phyloP scores from a whole-genome alignment of 2,888 invertebrate genomes.

The Drosophila tanythrix region DNA sequence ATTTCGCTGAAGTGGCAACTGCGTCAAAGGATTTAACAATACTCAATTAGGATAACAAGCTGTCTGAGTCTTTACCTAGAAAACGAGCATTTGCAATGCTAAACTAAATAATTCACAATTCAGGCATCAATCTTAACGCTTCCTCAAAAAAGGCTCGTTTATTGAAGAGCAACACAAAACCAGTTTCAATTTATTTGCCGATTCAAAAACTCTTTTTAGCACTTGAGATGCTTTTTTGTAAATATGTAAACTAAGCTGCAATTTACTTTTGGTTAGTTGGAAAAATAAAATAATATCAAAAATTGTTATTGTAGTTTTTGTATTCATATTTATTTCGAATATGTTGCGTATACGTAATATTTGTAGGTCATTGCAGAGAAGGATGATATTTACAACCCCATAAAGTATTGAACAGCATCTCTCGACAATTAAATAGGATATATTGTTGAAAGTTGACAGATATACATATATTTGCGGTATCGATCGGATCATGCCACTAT shows the following conservation, averaged over 20 bases:
- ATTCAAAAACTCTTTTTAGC: not conserved
- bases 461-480: not conserved
- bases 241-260: not conserved
- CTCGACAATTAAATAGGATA: not conserved
- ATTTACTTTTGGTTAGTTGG: not conserved
- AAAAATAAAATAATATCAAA: not conserved
- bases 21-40: not conserved
- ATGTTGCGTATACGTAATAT: slow-evolving; percentile 4
- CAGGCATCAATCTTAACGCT: not conserved
- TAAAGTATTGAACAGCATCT: not conserved
- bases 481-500: not conserved
- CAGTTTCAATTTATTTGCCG: not conserved
- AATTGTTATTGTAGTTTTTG: not conserved
- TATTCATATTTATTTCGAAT: rapidly evolving
- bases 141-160: not conserved
- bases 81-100: not conserved
- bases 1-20: not conserved
- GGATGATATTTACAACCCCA: rapidly evolving
- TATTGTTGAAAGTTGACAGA: no score
- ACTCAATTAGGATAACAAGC: slow-evolving; percentile 6
- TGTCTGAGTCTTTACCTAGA: not conserved
- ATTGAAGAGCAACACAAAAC: not conserved
- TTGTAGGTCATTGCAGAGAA: not conserved
- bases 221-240: not conserved
- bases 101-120: not conserved